Conservation (phyloP, 2,113 vertebrate genomes). For the Hyperopisus bebe region DNA sequence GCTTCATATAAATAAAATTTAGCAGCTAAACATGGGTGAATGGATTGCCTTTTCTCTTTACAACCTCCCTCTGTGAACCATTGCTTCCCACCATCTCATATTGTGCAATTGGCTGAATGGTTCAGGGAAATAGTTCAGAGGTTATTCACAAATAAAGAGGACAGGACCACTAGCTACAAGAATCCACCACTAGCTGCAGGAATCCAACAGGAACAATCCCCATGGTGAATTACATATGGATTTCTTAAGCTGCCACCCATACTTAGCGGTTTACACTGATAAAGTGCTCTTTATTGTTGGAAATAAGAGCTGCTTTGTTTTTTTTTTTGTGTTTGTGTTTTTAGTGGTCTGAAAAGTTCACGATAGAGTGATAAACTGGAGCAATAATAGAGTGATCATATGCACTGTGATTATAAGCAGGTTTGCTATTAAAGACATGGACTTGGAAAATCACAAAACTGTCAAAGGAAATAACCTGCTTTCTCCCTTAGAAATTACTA, state of each 20-base stretch:
- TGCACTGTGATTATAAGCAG: background rate
- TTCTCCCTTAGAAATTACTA: background rate
- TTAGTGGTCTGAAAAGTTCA: background rate
- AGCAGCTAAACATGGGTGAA: background rate
- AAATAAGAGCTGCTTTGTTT: background rate
- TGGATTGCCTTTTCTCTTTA: background rate
- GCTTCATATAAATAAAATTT: background rate
- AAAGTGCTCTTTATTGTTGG: background rate
- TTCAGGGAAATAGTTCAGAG: background rate
- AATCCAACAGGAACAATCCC: background rate
- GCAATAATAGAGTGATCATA: background rate
- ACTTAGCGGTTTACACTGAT: background rate
- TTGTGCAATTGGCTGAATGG: background rate
- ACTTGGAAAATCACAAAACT: background rate
- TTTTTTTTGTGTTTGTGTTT: constrained; percentile 3
- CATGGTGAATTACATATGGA: background rate
- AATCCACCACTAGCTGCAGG: background rate
- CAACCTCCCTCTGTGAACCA: background rate
- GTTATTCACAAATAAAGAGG: background rate
- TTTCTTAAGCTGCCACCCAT: background rate
- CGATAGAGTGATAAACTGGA: background rate
- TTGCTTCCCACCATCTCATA: background rate
- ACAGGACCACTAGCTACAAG: background rate
- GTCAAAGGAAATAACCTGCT: background rate
- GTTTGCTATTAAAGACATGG: background rate